A percentile compares a stretch with the other conserved stretches of the same genome.
phyloP scores from a whole-genome alignment of 2,113 vertebrate species.

The Laticauda colubrina region DNA sequence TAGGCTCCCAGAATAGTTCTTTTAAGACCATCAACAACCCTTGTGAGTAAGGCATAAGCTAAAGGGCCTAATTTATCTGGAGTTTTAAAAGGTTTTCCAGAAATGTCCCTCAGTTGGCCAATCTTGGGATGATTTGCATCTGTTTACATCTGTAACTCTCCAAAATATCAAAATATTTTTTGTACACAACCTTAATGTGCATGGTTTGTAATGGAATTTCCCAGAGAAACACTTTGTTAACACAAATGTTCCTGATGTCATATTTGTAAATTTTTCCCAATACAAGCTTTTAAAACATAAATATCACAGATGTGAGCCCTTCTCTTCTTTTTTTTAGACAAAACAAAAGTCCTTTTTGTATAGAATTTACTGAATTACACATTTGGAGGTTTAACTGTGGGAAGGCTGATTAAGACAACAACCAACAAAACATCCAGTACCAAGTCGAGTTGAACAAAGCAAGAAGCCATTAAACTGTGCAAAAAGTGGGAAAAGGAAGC shows the following conservation, averaged over 20 bases:
- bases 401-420: not conserved
- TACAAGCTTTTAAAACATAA: not conserved
- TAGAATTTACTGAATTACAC: not conserved
- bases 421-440: not conserved
- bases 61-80: not conserved
- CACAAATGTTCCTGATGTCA: not conserved
- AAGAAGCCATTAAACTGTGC: not conserved
- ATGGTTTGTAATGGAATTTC: not conserved
- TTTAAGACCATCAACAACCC: not conserved
- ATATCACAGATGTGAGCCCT: not conserved
- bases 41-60: not conserved
- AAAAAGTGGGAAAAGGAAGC: not conserved
- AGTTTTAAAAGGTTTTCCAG: not conserved
- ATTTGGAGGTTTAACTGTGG: not conserved
- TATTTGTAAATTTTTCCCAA: not conserved
- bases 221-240: not conserved
- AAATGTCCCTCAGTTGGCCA: not conserved
- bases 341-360: not conserved
- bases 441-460: not conserved
- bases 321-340: not conserved
- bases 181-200: not conserved
- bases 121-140: not conserved
- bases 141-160: not conserved
- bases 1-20: not conserved
- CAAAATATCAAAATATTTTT: not conserved